phyloP scores from a whole-genome alignment of 2,888 invertebrate genomes.

The Exocentrus adspersus region DNA sequence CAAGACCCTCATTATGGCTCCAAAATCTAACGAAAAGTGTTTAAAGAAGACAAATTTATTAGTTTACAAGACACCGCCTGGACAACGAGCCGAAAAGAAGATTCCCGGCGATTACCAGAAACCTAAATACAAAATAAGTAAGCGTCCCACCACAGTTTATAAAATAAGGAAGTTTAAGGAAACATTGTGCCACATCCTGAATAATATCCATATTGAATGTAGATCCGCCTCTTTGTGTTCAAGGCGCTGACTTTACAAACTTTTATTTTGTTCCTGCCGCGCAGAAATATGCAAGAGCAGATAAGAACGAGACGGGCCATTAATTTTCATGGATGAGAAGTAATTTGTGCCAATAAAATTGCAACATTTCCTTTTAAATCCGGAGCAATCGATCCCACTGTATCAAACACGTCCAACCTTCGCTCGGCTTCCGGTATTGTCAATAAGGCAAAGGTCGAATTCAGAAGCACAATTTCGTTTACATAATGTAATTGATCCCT shows the following conservation, averaged over 20 bases:
- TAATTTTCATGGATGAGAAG: constrained; percentile 8
- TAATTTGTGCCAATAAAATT: constrained; percentile 9
- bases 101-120: background rate
- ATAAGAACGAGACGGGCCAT: constrained; percentile 5
- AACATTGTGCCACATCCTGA: too few relatives aligned
- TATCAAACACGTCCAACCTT: background rate
- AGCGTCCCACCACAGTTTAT: too few relatives aligned
- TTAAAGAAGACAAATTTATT: background rate
- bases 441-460: background rate
- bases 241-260: too few relatives aligned
- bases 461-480: background rate
- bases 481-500: background rate
- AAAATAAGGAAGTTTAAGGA: too few relatives aligned
- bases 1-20: background rate
- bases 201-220: background rate
- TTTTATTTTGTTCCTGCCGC: background rate
- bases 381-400: background rate
- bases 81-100: background rate
- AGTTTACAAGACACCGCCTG: background rate
- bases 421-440: background rate
- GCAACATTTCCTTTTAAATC: constrained; percentile 6
- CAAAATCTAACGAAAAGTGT: background rate
- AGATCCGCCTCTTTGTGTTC: background rate
- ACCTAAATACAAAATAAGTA: background rate
- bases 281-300: constrained; percentile 7